Conservation (phyloP, 2,797 vertebrate species). For the Propithecus perrieri region DNA sequence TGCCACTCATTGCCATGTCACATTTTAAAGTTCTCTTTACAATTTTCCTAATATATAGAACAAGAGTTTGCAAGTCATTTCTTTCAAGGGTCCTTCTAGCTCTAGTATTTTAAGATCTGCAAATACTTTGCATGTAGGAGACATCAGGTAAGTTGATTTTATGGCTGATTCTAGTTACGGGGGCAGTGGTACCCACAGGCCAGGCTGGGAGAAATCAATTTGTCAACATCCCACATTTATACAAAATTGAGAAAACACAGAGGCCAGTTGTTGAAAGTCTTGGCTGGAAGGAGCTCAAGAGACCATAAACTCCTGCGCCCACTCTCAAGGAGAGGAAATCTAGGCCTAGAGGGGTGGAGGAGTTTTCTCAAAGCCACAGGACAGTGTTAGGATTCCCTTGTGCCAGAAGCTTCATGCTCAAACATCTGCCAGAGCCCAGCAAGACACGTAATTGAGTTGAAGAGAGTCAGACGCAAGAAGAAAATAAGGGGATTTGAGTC, state of each 20-base stretch:
- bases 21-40: not conserved
- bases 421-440: not conserved
- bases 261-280: not conserved
- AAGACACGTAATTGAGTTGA: not conserved
- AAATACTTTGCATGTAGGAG: not conserved
- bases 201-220: not conserved
- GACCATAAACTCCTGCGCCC: not conserved
- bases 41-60: not conserved
- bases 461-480: not conserved
- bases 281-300: not conserved
- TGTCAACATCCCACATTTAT: not conserved
- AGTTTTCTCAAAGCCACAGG: not conserved
- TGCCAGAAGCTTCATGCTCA: not conserved
- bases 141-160: not conserved
- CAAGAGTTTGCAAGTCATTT: not conserved
- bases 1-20: not conserved
- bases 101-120: not conserved
- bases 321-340: not conserved
- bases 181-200: not conserved
- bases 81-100: not conserved
- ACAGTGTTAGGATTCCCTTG: not conserved
- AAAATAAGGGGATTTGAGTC: not conserved
- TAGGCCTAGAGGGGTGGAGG: not conserved
- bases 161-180: not conserved
- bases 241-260: not conserved